Evolutionary conservation across 2,888 invertebrate genomes (phyloP).

Genomic region (Caenorhabditis becei): DNA sequence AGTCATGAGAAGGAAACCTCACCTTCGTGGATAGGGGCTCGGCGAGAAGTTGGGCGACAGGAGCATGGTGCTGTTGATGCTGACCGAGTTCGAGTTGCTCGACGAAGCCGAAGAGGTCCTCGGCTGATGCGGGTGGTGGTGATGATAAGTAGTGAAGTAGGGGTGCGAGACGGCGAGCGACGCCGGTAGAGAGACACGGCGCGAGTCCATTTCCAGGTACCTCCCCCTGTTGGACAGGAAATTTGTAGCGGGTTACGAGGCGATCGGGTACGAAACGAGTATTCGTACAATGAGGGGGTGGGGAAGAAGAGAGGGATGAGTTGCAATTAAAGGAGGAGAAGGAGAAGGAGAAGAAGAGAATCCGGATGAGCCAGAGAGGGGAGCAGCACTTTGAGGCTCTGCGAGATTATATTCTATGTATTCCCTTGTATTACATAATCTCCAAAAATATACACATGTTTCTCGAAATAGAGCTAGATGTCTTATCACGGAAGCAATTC

Average conservation of each 20-base stretch:
- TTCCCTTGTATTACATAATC: neutral
- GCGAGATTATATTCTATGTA: conserved; percentile 8
- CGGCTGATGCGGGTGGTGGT: conserved; percentile 32
- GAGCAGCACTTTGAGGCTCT: conserved; percentile 13
- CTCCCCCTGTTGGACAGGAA: conserved; percentile 24
- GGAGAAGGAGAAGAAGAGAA: neutral
- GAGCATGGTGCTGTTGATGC: conserved; percentile 44
- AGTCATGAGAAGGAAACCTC: no score
- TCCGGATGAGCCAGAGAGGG: conserved; percentile 32
- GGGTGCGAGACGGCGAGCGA: conserved; percentile 53
- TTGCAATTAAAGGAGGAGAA: conserved; percentile 47
- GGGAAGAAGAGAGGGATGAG: conserved; percentile 37
- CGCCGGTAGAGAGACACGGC: conserved; percentile 62
- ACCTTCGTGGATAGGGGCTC: conserved; percentile 50
- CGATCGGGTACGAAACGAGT: conserved; percentile 29
- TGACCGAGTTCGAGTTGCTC: conserved; percentile 29
- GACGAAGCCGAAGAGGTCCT: conserved; percentile 42
- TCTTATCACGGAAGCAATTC: neutral
- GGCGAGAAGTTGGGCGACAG: conserved; percentile 55
- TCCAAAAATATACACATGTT: conserved; percentile 10
- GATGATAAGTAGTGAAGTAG: conserved; percentile 38
- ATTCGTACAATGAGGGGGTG: conserved; percentile 36
- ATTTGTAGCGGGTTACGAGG: neutral
- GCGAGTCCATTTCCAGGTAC: conserved; percentile 57
- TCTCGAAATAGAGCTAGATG: neutral